Evolutionary conservation across 2,888 invertebrate species (phyloP), one percentile per base, ranked within the genome.

Genomic region (Euphydryas editha): DNA sequence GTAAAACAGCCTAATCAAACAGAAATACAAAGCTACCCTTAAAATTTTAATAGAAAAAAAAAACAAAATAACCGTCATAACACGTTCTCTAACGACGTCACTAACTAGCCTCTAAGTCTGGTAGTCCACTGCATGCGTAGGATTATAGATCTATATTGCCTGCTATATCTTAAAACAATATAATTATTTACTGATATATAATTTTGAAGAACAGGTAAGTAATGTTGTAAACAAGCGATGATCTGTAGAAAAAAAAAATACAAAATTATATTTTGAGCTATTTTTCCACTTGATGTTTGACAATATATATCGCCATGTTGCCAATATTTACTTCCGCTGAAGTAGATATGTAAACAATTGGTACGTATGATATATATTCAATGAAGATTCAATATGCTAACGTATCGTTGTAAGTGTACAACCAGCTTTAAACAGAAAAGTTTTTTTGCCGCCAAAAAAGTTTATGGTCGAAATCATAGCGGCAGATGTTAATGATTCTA

Each of bases 401-500:
- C 10, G 10, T 24, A 17, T n/a, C 5, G 1, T 36, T 36, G 30
- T 36, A 30, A 54, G 8, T 54, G 11, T 0, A 44, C 30, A 42
- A 64, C 37, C 18, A 59, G 11, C 54, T 67, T 75, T 76, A 73
- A 75, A 70, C 74, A 75, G 78, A 75, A 75, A 67, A 73, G 75
- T 80, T 81, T 84, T 83, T 85, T 79, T 76, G 75, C 70, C 75
- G 78, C 75, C 72, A 78, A 88, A 90, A 90, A 85, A 68, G 47
- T 80, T 85, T 85, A 87, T 87, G 86, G 79, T 80, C 82, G 80
- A 82, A 87, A 84, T 88, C 86, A 86, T 87, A 85, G 81, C 77
- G 87, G 88, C 92, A 92, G 91, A 90, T 92, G 92, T 86, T 92
- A 92, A 92, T 92, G 90, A 91, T 91, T 89, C 88, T 89, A 90